These are phyloP conservation scores for Delia radicum DNA, from an alignment of 1,140 invertebrate genomes.

Conservation along the genomic window DNA sequence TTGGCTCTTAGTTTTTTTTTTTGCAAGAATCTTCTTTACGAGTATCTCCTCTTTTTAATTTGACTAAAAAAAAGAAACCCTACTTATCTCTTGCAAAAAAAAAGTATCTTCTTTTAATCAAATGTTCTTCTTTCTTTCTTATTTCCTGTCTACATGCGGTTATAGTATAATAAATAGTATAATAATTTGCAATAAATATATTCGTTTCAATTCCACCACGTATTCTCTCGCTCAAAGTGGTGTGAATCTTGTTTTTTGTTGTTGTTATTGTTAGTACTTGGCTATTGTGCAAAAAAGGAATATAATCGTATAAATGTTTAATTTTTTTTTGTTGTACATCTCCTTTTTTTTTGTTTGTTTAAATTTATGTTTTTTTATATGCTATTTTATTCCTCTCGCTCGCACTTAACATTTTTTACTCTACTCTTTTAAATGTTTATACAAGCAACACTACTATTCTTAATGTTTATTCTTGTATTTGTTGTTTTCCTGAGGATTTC, in stretches of 20 bases:
- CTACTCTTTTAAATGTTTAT: constrained; percentile 8
- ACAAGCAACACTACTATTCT: background rate
- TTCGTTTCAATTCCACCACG: background rate
- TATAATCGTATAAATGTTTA: background rate
- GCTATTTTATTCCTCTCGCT: background rate
- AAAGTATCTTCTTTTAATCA: background rate
- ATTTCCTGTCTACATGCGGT: constrained; percentile 3
- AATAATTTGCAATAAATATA: too few relatives aligned
- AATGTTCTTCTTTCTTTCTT: background rate
- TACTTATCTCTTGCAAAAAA: background rate
- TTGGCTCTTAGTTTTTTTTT: too few relatives aligned
- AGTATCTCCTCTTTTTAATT: too few relatives aligned
- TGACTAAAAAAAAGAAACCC: background rate
- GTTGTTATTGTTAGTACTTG: background rate
- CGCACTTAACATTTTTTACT: background rate
- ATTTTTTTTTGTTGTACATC: background rate
- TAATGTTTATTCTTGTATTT: constrained; percentile 1
- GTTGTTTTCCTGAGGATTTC: constrained; percentile 19
- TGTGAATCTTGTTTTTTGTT: background rate
- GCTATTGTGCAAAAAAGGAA: background rate
- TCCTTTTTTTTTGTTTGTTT: background rate
- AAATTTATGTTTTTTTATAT: background rate
- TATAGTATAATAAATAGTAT: too few relatives aligned
- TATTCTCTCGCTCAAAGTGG: background rate
- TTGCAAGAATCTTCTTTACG: too few relatives aligned